Base-by-base conservation (phyloP, 2,797 vertebrate species). In the Halcyon badia region DNA sequence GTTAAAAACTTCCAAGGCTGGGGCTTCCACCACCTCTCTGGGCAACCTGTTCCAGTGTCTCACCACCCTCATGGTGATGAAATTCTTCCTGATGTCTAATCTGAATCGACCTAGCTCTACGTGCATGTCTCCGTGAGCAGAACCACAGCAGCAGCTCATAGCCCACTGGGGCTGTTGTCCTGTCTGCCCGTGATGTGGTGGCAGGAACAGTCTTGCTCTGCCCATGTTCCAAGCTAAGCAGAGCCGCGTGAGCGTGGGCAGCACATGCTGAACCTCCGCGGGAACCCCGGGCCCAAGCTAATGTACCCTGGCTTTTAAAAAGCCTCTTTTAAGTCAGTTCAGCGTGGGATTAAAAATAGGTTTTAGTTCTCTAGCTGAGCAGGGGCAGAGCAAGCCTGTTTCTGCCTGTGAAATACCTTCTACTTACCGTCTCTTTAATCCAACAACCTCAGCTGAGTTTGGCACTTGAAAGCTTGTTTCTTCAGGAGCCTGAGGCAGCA, bases 401-500 rank as follows among this genome's bases (percentile, higher is more conserved):
- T 19, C 22, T 92, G 86, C 77, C 83, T 49, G 49, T 69, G 89
- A 9, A 84, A 84, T 77, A 28, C 26, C 73, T 87, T 91, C 83
- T 51, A 16, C 64, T 81, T 89, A 12, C 21, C 10, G 0, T 44
- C 77, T 84, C 6, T 83, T 56, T 57, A 25, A 62, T 12, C 28
- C 54, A 69, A 5, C 41, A 6, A 7, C 46, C 54, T 89, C 84
- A 62, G 58, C 86, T 15, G 16, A 79, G 58, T 42, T 61, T 49
- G 66, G 54, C 89, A 35, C 83, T 76, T 62, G n/a, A 79, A 83
- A 87, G 78, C 22, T 89, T 75, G 70, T 80, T 72, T 7, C 70
- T 66, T 62, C 84, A 60, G 89, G 49, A 90, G 87, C 94, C 91
- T 2, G 64, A 91, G 93, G 94, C 93, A 77, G 56, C 41, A 77